Evolutionary conservation across 2,797 vertebrate genomes (phyloP), one percentile per base, ranked within the genome.

Genomic region (Cyclura pinguis): DNA sequence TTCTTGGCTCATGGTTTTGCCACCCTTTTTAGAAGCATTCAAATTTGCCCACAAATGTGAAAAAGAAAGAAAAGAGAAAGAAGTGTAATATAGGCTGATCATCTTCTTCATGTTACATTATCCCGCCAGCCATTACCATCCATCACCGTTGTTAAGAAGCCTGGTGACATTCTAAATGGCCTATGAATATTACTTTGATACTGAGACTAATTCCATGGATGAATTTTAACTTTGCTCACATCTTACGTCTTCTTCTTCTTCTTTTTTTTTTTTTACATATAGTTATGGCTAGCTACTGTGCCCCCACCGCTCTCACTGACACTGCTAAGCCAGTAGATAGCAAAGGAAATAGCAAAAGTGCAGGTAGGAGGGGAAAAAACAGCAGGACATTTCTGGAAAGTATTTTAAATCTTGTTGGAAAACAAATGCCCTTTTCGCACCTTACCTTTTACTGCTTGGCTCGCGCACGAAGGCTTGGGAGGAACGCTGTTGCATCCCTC

Each of bases 161-260:
- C 73, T 72, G 27, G 67, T 95, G 92, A 92, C 91, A 88, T 93
- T 95, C 91, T 93, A 91, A 93, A 90, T 73, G 92, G 94, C 69
- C 92, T 93, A 86, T 95, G 95, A 95, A 94, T 95, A 96, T 96
- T 93, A 94, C 94, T 92, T 92, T 93, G 91, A 93, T 92, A 86
- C 57, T 67, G 92, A 95, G 80, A 90, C 88, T 91, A 93, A 95
- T 93, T 94, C 84, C 64, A 92, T 90, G 86, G 52, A 84, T 92
- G 80, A 93, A 87, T 90, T 95, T 93, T 92, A 88, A 89, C 89
- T 94, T 94, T 88, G n/a, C 42, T 92, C 89, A 64, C 29, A 80
- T 84, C 73, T 81, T 47, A 29, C 27, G 77, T 22, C 50, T 42
- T 2, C 78, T 52, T 20, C 20, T n/a, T 1, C 42, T 38, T 57